Evolutionary conservation across 2,797 vertebrate species (phyloP).

Genomic region (Smutsia temminckii): DNA sequence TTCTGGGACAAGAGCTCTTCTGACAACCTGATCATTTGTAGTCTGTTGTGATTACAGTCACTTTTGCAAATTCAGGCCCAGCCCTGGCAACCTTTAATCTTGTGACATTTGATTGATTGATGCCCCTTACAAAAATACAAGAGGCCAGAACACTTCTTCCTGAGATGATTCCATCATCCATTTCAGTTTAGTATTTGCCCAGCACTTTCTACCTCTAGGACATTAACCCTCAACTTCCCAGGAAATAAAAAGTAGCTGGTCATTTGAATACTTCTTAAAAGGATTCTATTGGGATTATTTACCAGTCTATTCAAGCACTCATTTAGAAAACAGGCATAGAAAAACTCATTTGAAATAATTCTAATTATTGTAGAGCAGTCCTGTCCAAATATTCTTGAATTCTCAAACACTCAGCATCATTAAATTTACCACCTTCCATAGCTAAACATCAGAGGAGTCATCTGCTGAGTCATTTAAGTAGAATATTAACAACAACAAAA

Average conservation of each 20-base stretch:
- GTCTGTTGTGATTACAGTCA: background rate
- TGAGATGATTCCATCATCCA: background rate
- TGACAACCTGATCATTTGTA: background rate
- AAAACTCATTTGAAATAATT: slow-evolving; percentile 46
- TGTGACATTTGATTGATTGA: background rate
- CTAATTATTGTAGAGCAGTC: slow-evolving; percentile 22
- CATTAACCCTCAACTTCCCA: background rate
- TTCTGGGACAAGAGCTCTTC: background rate
- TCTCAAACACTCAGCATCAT: slow-evolving; percentile 39
- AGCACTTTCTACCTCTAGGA: background rate
- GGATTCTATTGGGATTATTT: slow-evolving; percentile 17
- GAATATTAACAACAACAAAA: slow-evolving; percentile 28
- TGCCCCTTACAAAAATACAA: background rate
- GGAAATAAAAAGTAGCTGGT: background rate
- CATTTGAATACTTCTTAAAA: slow-evolving; percentile 15
- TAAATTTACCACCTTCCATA: slow-evolving; percentile 60
- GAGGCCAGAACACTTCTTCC: background rate
- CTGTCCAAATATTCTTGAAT: slow-evolving; percentile 32
- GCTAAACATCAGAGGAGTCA: slow-evolving; percentile 16
- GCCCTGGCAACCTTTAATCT: background rate
- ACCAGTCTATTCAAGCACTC: background rate
- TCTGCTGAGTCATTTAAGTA: slow-evolving; percentile 67
- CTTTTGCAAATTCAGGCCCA: background rate
- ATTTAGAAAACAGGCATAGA: slow-evolving; percentile 36
- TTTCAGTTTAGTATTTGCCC: background rate